phyloP scores from a whole-genome alignment of 2,888 invertebrate genomes.

The Busseola fusca region DNA sequence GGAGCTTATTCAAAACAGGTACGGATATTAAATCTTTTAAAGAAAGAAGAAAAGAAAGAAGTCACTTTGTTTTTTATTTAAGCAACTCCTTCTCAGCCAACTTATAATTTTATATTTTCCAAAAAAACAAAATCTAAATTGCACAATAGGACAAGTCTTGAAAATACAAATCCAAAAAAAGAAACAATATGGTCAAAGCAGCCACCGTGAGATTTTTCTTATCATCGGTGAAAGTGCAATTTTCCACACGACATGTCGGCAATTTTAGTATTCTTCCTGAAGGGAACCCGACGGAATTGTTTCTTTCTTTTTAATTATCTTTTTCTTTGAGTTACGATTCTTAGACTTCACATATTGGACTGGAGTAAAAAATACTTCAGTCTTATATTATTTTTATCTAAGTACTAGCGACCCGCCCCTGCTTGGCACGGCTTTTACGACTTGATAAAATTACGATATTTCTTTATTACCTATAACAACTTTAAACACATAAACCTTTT shows the following conservation, averaged over 20 bases:
- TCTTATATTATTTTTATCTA: not conserved
- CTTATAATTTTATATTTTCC: not conserved
- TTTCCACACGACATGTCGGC: constrained; percentile 1
- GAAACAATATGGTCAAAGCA: not conserved
- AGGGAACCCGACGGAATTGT: constrained; percentile 3
- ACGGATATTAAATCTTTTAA: not conserved
- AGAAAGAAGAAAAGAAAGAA: too few relatives aligned
- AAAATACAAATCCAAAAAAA: not conserved
- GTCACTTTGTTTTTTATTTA: not conserved
- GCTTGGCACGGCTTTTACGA: not conserved
- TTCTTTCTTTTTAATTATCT: not conserved
- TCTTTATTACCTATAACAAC: not conserved
- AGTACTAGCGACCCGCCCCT: not conserved
- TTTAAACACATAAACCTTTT: too few relatives aligned
- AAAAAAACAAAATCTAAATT: not conserved
- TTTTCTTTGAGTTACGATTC: not conserved
- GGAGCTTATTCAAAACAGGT: not conserved
- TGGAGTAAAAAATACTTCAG: too few relatives aligned
- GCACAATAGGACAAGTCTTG: not conserved
- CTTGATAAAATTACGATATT: not conserved
- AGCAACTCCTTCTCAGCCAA: not conserved
- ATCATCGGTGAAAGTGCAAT: constrained; percentile 1
- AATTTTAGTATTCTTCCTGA: not conserved
- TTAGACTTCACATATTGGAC: not conserved
- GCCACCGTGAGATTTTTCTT: not conserved